phyloP scores from a whole-genome alignment of 1,140 invertebrate genomes.

The Rhagoletis pomonella region DNA sequence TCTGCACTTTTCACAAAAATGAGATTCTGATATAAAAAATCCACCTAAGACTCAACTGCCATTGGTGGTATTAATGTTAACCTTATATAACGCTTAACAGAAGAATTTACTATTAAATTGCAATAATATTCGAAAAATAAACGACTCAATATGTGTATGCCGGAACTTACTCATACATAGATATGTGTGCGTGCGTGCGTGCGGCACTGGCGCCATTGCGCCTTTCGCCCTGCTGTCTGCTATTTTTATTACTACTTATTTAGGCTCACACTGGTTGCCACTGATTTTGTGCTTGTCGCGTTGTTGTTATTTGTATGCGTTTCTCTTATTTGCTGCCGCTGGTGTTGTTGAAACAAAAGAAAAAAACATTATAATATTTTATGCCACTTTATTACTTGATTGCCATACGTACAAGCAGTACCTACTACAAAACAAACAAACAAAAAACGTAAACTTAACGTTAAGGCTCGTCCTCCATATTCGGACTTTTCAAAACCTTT shows the following conservation, averaged over 20 bases:
- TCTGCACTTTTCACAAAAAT: too few relatives aligned
- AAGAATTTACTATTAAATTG: too few relatives aligned
- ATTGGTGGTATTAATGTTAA: too few relatives aligned
- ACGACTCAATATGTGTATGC: not conserved
- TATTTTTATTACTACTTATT: constrained; percentile 7
- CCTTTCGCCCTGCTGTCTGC: not conserved
- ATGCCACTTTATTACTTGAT: constrained; percentile 27
- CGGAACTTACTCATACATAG: not conserved
- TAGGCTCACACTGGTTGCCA: not conserved
- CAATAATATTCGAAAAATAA: too few relatives aligned
- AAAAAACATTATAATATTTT: not conserved
- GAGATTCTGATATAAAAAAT: too few relatives aligned
- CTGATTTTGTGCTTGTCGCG: constrained; percentile 8
- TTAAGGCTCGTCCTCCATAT: not conserved
- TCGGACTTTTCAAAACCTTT: not conserved
- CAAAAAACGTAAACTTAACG: not conserved
- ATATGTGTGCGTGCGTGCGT: not conserved
- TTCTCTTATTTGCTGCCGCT: not conserved
- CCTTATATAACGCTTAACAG: too few relatives aligned
- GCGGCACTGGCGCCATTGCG: constrained; percentile 17
- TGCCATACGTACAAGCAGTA: not conserved
- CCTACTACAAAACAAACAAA: not conserved
- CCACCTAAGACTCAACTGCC: too few relatives aligned
- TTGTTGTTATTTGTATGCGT: not conserved
- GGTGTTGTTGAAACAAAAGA: not conserved